A percentile compares a stretch with the other conserved stretches of the same genome.
phyloP scores from a whole-genome alignment of 2,888 invertebrate genomes.

The Elaeidobius kamerunicus region DNA sequence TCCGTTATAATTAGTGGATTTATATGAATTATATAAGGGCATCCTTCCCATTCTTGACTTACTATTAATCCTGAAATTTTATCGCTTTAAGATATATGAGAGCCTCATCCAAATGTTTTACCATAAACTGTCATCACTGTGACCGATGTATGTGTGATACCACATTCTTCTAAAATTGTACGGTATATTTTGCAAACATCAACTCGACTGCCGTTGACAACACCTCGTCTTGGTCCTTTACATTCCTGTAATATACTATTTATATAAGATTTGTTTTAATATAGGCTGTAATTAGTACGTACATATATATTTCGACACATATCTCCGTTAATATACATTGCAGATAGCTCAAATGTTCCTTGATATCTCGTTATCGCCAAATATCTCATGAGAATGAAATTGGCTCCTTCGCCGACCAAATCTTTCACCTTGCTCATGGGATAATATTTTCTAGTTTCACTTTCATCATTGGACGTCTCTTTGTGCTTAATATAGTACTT shows the following conservation, averaged over 20 bases:
- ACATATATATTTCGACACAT: constrained; percentile 62
- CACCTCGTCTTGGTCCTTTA: constrained; percentile 53
- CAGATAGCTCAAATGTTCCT: constrained; percentile 56
- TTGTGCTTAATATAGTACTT: constrained; percentile 56
- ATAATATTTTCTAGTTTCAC: constrained; percentile 54
- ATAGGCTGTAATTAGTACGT: constrained; percentile 42
- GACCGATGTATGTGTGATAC: constrained; percentile 53
- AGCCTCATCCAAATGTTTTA: no score
- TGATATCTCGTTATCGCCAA: constrained; percentile 54
- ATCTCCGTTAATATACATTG: constrained; percentile 58
- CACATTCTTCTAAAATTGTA: constrained; percentile 56
- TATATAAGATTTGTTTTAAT: neutral
- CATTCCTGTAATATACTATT: constrained; percentile 49
- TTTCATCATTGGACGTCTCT: constrained; percentile 48
- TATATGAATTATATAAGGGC: constrained; percentile 56
- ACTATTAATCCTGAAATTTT: constrained; percentile 48
- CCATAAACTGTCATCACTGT: constrained; percentile 58
- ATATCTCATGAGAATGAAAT: constrained; percentile 59
- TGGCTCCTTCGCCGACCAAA: constrained; percentile 62
- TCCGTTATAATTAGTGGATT: constrained; percentile 52
- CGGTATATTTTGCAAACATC: constrained; percentile 60
- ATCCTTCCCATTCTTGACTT: constrained; percentile 61
- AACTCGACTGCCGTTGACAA: constrained; percentile 53
- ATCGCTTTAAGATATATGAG: no score
- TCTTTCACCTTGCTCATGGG: constrained; percentile 52